Percentiles rank a stretch among this genome's conserved stretches.
These are phyloP conservation scores for Cervus canadensis DNA, from an alignment of 2,113 vertebrate species.

Conservation along the genomic window DNA sequence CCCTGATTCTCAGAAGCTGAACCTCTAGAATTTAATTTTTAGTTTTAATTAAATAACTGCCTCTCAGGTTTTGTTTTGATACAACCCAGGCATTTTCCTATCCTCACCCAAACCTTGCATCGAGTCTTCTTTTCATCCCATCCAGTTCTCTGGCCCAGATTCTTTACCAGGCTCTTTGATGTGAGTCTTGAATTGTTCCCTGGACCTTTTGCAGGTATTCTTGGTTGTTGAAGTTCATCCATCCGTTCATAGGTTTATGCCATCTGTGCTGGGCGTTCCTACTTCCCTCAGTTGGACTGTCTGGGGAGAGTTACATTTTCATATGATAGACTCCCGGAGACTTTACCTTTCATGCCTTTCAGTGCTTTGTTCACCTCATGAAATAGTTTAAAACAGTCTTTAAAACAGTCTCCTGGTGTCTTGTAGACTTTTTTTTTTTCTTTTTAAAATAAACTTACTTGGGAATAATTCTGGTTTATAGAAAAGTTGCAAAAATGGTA, in stretches of 20 bases:
- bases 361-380: background rate
- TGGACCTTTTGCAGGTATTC: background rate
- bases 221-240: background rate
- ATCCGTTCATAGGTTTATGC: background rate
- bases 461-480: background rate
- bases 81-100: background rate
- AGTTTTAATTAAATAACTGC: background rate
- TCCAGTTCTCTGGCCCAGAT: background rate
- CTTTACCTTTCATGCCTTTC: background rate
- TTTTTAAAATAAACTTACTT: background rate
- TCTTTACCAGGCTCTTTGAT: background rate
- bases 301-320: background rate
- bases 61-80: background rate
- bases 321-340: background rate
- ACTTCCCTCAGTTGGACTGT: background rate
- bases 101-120: background rate
- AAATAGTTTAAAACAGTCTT: background rate
- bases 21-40: background rate
- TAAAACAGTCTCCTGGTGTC: background rate
- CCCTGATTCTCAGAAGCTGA: background rate
- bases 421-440: background rate
- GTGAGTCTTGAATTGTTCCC: background rate
- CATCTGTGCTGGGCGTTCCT: background rate
- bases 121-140: background rate
- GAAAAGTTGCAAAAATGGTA: background rate